Evolutionary conservation across 2,113 vertebrate species (phyloP).

Genomic region (Aegotheles bennettii): DNA sequence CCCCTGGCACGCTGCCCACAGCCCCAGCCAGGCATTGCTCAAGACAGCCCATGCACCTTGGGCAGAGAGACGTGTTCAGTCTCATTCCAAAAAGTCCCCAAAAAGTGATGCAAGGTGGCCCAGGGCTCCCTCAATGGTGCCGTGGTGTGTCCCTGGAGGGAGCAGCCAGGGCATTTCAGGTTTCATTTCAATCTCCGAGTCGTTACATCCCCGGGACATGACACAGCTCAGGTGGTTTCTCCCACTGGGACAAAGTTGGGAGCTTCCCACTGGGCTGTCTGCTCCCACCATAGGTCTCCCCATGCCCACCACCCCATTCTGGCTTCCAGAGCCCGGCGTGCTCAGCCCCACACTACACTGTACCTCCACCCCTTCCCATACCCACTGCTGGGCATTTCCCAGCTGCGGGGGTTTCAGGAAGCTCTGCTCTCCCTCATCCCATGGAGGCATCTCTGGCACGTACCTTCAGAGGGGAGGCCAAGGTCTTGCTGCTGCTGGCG

Average conservation of each 20-base stretch:
- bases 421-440: neutral
- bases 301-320: rapidly evolving
- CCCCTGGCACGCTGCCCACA: rapidly evolving
- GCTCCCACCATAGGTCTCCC: neutral
- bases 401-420: neutral
- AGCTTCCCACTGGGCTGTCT: neutral
- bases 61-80: neutral
- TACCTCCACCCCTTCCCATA: neutral
- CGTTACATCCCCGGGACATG: neutral
- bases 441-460: neutral
- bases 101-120: neutral
- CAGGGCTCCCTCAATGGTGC: neutral
- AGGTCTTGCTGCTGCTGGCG: neutral
- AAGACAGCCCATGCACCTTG: neutral
- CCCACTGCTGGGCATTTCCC: neutral
- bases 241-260: neutral
- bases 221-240: neutral
- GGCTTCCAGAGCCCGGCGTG: neutral
- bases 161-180: neutral
- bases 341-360: neutral
- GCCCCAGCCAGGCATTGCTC: neutral
- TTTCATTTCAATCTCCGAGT: neutral
- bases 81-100: neutral
- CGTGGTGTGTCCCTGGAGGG: neutral
- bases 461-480: conserved; percentile 71